Base-by-base conservation (phyloP, 1,140 invertebrate species). In the Idris sp. region DNA sequence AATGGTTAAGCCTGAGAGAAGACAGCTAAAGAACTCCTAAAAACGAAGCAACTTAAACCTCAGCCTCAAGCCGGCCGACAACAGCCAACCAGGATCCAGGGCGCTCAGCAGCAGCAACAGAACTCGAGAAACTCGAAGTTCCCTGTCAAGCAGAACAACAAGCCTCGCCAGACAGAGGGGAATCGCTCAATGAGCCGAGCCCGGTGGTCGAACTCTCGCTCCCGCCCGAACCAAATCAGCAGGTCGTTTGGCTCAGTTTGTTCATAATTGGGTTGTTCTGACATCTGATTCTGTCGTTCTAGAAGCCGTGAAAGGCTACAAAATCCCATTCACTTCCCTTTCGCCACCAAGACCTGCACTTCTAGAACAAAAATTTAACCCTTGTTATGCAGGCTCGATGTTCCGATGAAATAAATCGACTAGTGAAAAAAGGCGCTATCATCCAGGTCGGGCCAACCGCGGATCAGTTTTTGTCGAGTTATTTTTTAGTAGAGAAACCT, bases 401-500 rank as follows among this genome's bases (percentile, higher is more conserved):
- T 5, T 16, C 33, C 16, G 2, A 1, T 8, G 54, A 58, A 46
- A 6, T 58, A 8, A 0, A 36, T 31, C 54, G 67, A 10, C 15
- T 56, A 11, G 2, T 43, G 14, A 1, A 5, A 2, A 56, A 44
- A 26, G 28, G 22, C 1, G 54, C 48, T 38, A 46, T 61, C 14
- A 6, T 30, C 16, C 11, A 26, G 11, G 51, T 54, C 13, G 13
- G 54, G 9, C 33, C 33, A 8, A 22, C 13, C 3, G 10, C 64
- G n/a, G 54, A 49, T 40, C 64, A 78, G 48, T 78, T 76, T 26
- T 25, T 78, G 19, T 76, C 74, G n/a, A n/a, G n/a, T 14, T 11
- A 76, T 64, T 62, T 54, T 48, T 28, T 65, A 26, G 40, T 31
- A 3, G 13, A 35, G 19, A 69, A 78, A 58, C 16, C 41, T 15